Percentiles rank a stretch among this genome's conserved stretches.
Conservation (phyloP, 2,113 vertebrate species). For the Riparia riparia region DNA sequence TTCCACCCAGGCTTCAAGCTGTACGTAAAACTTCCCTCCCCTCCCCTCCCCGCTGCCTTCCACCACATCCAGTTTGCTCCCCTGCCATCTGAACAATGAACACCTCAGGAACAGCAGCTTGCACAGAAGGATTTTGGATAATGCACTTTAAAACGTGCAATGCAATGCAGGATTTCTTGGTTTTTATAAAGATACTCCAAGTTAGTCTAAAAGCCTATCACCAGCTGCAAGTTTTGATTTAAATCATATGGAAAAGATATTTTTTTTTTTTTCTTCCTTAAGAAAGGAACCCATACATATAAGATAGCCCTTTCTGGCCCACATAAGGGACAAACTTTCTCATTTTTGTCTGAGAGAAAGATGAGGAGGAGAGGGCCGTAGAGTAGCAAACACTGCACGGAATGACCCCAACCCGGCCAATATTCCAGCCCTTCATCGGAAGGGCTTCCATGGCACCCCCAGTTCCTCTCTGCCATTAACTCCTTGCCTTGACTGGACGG, state of each 20-base stretch:
- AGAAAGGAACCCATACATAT: neutral
- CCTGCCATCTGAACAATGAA: neutral
- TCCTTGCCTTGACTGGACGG: neutral
- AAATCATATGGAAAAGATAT: neutral
- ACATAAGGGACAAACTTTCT: neutral
- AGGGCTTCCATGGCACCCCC: neutral
- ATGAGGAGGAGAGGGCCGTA: neutral
- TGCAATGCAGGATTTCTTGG: neutral
- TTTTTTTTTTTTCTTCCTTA: neutral
- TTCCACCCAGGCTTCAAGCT: conserved; percentile 14
- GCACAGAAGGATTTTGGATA: neutral
- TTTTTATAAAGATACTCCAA: neutral
- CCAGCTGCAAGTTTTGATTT: neutral
- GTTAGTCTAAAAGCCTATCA: neutral
- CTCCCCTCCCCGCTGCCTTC: neutral
- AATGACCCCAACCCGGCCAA: neutral
- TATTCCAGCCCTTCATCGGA: rapidly evolving
- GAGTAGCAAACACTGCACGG: rapidly evolving
- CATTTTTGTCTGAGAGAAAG: neutral
- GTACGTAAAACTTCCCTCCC: neutral
- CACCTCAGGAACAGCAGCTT: neutral
- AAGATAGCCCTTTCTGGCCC: neutral
- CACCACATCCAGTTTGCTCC: conserved; percentile 17
- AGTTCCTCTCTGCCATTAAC: neutral
- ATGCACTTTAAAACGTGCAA: neutral